These are phyloP conservation scores for Rhagium mordax DNA, from an alignment of 2,888 invertebrate species.

Conservation along the genomic window DNA sequence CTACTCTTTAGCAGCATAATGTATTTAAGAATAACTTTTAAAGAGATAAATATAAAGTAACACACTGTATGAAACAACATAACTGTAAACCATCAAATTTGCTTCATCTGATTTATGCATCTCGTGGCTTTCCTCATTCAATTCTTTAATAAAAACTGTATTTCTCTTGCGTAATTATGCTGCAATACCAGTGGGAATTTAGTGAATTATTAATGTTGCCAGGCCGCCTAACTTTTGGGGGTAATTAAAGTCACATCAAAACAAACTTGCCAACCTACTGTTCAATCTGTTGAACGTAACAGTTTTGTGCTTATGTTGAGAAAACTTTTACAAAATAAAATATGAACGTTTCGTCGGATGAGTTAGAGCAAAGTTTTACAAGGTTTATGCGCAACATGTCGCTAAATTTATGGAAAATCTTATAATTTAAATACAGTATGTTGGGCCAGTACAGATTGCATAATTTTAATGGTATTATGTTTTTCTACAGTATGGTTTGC, in stretches of 20 bases:
- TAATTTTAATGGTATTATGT: background rate
- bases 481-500: too few relatives aligned
- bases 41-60: too few relatives aligned
- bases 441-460: background rate
- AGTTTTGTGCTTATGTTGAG: conserved; percentile 4
- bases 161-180: conserved; percentile 16
- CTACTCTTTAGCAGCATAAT: too few relatives aligned
- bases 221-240: conserved; percentile 19
- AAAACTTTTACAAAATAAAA: conserved; percentile 26
- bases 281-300: conserved; percentile 26
- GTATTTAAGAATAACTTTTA: too few relatives aligned
- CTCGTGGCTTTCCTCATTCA: background rate
- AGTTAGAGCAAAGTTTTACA: conserved; percentile 11
- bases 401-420: conserved; percentile 5
- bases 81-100: background rate
- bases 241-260: conserved; percentile 32
- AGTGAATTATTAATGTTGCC: conserved; percentile 26
- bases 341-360: background rate
- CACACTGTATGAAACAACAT: too few relatives aligned
- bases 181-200: background rate
- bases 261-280: conserved; percentile 22
- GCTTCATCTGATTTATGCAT: background rate
- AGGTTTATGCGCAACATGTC: background rate
- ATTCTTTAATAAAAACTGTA: background rate
- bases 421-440: conserved; percentile 6